These are phyloP conservation scores for Phalacrocorax pelagicus DNA, from an alignment of 2,113 vertebrate species.

Conservation along the genomic window DNA sequence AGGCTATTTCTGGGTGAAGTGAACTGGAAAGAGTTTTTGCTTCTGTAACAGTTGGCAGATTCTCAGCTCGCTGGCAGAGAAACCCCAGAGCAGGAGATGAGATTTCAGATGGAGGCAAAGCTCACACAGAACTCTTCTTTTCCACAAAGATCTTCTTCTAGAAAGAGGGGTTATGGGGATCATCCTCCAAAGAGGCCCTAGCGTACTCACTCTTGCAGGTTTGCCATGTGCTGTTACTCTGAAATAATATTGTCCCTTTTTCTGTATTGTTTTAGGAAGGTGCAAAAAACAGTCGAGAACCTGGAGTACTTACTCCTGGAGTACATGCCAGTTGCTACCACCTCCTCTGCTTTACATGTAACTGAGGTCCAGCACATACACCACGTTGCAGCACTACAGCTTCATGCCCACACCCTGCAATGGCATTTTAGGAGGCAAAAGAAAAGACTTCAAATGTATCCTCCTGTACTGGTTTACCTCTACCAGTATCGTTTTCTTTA, in stretches of 20 bases:
- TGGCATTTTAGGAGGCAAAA: background rate
- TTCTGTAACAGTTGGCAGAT: conserved; percentile 2
- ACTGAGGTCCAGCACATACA: background rate
- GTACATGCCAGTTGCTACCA: background rate
- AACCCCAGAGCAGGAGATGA: background rate
- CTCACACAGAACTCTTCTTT: background rate
- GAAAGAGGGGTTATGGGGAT: background rate
- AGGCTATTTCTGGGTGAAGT: conserved; percentile 17
- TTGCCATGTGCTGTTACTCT: background rate
- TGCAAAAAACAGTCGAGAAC: background rate
- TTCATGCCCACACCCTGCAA: background rate
- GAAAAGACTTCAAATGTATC: background rate
- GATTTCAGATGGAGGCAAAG: background rate
- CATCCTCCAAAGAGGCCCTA: background rate
- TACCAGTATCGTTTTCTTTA: background rate
- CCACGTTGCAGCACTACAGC: background rate
- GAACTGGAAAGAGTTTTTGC: conserved; percentile 39
- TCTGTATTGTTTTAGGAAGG: background rate
- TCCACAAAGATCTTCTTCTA: background rate
- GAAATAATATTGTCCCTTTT: background rate
- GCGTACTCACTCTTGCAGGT: background rate
- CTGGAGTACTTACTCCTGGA: background rate
- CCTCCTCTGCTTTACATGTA: background rate
- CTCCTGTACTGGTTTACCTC: too few relatives aligned
- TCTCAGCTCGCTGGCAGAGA: conserved; percentile 16